These are phyloP conservation scores for Hetaerina americana DNA, from an alignment of 1,140 invertebrate species.

Conservation along the genomic window DNA sequence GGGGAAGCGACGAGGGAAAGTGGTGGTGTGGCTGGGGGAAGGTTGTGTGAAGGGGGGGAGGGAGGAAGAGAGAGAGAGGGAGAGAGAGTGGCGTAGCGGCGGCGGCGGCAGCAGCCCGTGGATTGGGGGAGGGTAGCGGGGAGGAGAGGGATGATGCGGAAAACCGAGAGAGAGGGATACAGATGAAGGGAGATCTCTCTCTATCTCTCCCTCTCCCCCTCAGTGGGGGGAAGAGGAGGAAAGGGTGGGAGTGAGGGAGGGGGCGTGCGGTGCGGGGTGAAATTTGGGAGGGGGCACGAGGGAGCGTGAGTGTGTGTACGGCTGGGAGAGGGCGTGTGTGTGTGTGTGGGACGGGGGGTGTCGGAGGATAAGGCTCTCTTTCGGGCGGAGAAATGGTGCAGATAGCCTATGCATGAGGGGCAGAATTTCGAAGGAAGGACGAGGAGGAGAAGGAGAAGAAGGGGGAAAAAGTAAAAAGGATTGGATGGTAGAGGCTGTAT, in stretches of 20 bases:
- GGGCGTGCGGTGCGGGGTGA: no score
- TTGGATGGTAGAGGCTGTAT: no score
- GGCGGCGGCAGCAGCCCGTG: not conserved
- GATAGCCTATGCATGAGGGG: not conserved
- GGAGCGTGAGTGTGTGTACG: not conserved
- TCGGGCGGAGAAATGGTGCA: not conserved
- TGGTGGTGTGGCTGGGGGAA: not conserved
- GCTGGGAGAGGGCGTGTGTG: not conserved
- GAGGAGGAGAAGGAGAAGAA: not conserved
- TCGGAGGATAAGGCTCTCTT: not conserved
- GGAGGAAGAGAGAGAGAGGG: not conserved
- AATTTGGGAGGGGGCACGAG: not conserved
- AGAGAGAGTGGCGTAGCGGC: not conserved
- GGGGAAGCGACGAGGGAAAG: not conserved
- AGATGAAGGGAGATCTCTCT: no score
- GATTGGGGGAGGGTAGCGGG: no score
- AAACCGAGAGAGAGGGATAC: no score
- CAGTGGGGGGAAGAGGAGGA: no score
- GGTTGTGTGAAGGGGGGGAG: not conserved
- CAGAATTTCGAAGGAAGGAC: not conserved
- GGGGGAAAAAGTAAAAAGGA: not conserved
- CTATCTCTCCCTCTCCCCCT: no score
- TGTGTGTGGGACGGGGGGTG: not conserved
- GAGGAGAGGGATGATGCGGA: no score
- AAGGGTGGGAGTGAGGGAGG: not conserved